These are phyloP conservation scores for Dendrocincla fuliginosa DNA, from an alignment of 2,797 vertebrate species.

Conservation along the genomic window DNA sequence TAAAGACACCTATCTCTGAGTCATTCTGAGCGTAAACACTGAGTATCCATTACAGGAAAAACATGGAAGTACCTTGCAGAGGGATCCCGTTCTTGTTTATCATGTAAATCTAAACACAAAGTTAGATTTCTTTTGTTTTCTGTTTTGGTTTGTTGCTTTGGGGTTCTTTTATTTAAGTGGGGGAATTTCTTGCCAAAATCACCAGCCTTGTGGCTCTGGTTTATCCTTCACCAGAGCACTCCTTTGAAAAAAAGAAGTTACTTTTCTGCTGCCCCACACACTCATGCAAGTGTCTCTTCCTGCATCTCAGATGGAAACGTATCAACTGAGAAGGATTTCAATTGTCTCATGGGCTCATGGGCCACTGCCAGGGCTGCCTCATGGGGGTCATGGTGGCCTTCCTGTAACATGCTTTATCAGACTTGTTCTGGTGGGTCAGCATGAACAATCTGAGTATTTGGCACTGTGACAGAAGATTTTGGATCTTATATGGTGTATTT, in stretches of 20 bases:
- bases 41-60: neutral
- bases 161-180: neutral
- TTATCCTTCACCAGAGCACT: neutral
- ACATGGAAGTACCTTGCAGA: neutral
- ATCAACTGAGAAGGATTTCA: neutral
- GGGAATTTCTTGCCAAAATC: neutral
- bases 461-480: neutral
- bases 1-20: neutral
- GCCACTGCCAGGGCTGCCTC: neutral
- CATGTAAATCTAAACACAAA: neutral
- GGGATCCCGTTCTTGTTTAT: neutral
- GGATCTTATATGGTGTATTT: neutral
- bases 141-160: neutral
- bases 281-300: neutral
- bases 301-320: accelerated
- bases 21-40: neutral
- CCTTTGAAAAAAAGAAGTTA: no score
- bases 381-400: accelerated
- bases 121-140: neutral
- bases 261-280: neutral
- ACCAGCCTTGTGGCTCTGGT: neutral
- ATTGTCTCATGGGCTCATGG: neutral
- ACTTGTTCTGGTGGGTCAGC: neutral
- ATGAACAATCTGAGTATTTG: neutral
- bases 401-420: neutral